A percentile compares a stretch with the other conserved stretches of the same genome.
Conservation (phyloP, 2,113 vertebrate genomes). For the Pelecanoides urinatrix region DNA sequence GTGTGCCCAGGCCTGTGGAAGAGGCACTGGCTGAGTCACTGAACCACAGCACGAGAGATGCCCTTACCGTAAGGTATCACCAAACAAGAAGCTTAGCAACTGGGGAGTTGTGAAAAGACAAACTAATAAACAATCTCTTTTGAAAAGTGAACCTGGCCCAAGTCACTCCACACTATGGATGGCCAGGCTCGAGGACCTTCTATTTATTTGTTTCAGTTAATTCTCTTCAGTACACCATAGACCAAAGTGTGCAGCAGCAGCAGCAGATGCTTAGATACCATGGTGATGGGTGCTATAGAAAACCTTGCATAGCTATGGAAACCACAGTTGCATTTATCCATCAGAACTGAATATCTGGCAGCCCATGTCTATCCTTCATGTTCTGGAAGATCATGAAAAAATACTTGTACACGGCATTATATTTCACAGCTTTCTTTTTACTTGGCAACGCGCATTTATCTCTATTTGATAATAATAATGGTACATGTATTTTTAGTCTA, state of each 20-base stretch:
- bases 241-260: background rate
- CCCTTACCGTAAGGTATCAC: background rate
- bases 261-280: slow-evolving; percentile 26
- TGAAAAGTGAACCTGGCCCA: background rate
- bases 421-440: slow-evolving; percentile 55
- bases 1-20: background rate
- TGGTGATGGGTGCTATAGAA: slow-evolving; percentile 46
- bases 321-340: slow-evolving; percentile 35
- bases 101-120: background rate
- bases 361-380: slow-evolving; percentile 20
- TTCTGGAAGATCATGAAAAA: slow-evolving; percentile 50
- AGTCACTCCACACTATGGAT: background rate
- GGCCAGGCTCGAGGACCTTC: background rate
- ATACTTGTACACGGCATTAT: background rate
- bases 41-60: background rate
- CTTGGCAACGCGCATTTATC: slow-evolving; percentile 42
- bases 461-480: slow-evolving; percentile 60
- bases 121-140: background rate
- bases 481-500: slow-evolving; percentile 65
- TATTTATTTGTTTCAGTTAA: background rate
- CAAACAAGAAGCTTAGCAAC: background rate
- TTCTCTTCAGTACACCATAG: background rate
- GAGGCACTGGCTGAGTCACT: background rate
- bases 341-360: slow-evolving; percentile 44
- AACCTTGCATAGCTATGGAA: slow-evolving; percentile 57